Percentiles rank a stretch among this genome's conserved stretches.
phyloP scores from a whole-genome alignment of 1,140 invertebrate genomes.

The Drosophila jambulina region DNA sequence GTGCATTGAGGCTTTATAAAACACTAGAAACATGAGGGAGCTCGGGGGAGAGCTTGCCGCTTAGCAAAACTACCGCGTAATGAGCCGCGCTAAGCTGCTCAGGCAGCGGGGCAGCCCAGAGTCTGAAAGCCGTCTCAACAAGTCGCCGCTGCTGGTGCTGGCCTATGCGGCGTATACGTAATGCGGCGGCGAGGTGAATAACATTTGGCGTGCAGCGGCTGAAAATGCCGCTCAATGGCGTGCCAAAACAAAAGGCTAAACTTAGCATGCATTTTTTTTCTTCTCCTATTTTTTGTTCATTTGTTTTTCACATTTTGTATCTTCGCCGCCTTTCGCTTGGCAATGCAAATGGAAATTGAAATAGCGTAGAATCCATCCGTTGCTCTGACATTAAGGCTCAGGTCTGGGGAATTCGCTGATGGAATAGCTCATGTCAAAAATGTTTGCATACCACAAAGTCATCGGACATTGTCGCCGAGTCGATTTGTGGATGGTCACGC shows the following conservation, averaged over 20 bases:
- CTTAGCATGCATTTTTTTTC: slow-evolving; percentile 74
- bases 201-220: slow-evolving; percentile 57
- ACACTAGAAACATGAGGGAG: neutral
- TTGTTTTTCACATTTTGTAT: slow-evolving; percentile 21
- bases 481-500: slow-evolving; percentile 48
- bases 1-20: slow-evolving; percentile 8
- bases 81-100: slow-evolving; percentile 43
- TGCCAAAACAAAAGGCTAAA: slow-evolving; percentile 83
- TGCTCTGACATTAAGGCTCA: slow-evolving; percentile 61
- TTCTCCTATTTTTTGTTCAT: neutral
- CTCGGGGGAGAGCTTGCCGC: slow-evolving; percentile 17
- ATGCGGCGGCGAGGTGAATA: slow-evolving; percentile 72
- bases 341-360: slow-evolving; percentile 74
- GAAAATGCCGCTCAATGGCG: slow-evolving; percentile 80
- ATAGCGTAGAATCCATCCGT: slow-evolving; percentile 67
- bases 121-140: slow-evolving; percentile 70
- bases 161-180: slow-evolving; percentile 69
- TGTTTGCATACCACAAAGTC: slow-evolving; percentile 58
- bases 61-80: slow-evolving; percentile 38
- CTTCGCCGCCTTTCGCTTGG: slow-evolving; percentile 4
- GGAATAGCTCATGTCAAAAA: slow-evolving; percentile 64
- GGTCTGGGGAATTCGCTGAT: slow-evolving; percentile 20
- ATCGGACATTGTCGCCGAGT: slow-evolving; percentile 37
- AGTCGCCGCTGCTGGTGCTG: slow-evolving; percentile 38
- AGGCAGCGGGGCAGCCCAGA: slow-evolving; percentile 25